These are phyloP conservation scores for Dorcus parallelipipedus DNA, from an alignment of 2,888 invertebrate genomes.

Conservation along the genomic window DNA sequence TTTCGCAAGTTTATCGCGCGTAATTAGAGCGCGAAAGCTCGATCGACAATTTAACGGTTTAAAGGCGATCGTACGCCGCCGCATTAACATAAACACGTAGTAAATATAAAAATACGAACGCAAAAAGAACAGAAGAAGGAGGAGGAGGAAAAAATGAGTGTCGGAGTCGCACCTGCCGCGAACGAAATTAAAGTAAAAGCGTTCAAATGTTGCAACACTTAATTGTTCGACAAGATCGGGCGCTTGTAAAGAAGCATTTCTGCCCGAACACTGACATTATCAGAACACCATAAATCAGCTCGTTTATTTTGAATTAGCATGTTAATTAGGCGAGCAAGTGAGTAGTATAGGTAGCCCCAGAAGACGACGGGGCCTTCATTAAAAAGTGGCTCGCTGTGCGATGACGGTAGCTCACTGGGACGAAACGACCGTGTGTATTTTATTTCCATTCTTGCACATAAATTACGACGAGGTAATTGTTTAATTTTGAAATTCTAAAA, in stretches of 20 bases:
- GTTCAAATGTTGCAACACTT: slow-evolving; percentile 6
- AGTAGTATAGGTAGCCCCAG: background rate
- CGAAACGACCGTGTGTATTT: slow-evolving; percentile 11
- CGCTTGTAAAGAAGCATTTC: slow-evolving; percentile 12
- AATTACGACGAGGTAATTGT: slow-evolving; percentile 19
- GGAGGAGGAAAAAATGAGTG: too few species aligned
- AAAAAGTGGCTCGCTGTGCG: slow-evolving; percentile 26
- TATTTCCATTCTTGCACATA: slow-evolving; percentile 12
- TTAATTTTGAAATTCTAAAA: slow-evolving; percentile 18
- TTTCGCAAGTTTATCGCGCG: too few species aligned
- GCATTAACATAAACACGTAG: too few species aligned
- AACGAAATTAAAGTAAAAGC: background rate
- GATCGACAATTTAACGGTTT: too few species aligned
- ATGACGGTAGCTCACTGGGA: slow-evolving; percentile 17
- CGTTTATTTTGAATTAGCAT: slow-evolving; percentile 27
- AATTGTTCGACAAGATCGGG: slow-evolving; percentile 7
- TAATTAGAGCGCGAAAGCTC: too few species aligned
- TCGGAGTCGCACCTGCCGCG: too few species aligned
- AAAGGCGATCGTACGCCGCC: too few species aligned
- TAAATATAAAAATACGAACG: too few species aligned
- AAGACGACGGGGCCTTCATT: slow-evolving; percentile 13
- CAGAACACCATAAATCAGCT: slow-evolving; percentile 22
- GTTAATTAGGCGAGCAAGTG: slow-evolving; percentile 25
- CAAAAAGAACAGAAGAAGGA: too few species aligned
- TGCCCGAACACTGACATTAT: slow-evolving; percentile 21